Evolutionary conservation across 2,888 invertebrate species (phyloP).

Genomic region (Stomorhina lunata): DNA sequence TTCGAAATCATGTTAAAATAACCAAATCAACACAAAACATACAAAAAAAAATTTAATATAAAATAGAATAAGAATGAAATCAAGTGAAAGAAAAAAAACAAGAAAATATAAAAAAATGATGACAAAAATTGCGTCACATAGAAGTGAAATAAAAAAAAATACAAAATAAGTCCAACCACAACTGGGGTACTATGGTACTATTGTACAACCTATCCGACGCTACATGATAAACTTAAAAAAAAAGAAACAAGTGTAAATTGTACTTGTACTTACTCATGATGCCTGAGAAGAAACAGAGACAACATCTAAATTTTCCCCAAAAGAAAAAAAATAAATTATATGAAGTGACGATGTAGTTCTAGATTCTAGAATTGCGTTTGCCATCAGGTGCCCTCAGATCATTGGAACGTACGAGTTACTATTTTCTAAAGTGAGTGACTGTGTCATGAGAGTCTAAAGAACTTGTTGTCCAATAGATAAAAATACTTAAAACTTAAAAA

Average conservation of each 20-base stretch:
- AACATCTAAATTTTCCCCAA: no score
- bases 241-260: slow-evolving; percentile 36
- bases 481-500: slow-evolving; percentile 38
- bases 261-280: neutral
- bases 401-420: no score
- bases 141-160: neutral
- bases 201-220: neutral
- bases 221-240: neutral
- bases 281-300: neutral
- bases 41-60: neutral
- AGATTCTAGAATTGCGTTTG: no score
- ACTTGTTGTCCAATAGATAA: slow-evolving; percentile 56
- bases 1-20: slow-evolving; percentile 27
- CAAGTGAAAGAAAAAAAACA: slow-evolving; percentile 8
- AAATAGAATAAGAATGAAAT: neutral
- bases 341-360: no score
- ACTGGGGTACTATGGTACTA: no score
- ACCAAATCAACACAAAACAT: neutral
- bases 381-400: no score
- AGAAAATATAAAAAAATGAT: slow-evolving; percentile 4
- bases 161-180: neutral
- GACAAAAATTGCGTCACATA: slow-evolving; percentile 44
- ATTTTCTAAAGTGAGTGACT: slow-evolving; percentile 63
- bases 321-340: no score
- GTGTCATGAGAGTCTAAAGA: slow-evolving; percentile 64